Evolutionary conservation across 2,888 invertebrate species (phyloP).

Genomic region (Argyra leucocephala): DNA sequence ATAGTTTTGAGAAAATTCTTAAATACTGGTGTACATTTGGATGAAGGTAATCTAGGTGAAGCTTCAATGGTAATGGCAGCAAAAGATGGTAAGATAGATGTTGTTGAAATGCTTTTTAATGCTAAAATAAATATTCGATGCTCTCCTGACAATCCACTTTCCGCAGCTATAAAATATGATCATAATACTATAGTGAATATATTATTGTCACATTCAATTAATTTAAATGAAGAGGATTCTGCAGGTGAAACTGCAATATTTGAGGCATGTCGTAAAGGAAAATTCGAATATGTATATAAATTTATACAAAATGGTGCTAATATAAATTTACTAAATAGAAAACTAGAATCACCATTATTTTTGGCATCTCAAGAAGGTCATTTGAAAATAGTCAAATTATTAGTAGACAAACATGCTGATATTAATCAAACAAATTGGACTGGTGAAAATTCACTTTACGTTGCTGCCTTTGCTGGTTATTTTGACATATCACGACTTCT

Average conservation of each 20-base stretch:
- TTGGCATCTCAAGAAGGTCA: slow-evolving; percentile 12
- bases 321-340: slow-evolving; percentile 4
- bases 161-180: slow-evolving; percentile 16
- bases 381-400: slow-evolving; percentile 14
- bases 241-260: slow-evolving; percentile 24
- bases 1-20: background rate
- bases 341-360: slow-evolving; percentile 12
- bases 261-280: slow-evolving; percentile 21
- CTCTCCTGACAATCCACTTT: slow-evolving; percentile 10
- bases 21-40: slow-evolving; percentile 12
- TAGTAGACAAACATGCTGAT: slow-evolving; percentile 9
- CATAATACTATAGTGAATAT: slow-evolving; percentile 15
- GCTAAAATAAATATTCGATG: slow-evolving; percentile 20
- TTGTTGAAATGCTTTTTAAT: slow-evolving; percentile 21
- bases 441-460: slow-evolving; percentile 2
- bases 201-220: slow-evolving; percentile 18
- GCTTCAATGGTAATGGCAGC: slow-evolving; percentile 15
- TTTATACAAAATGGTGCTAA: slow-evolving; percentile 15
- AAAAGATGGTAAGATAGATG: slow-evolving; percentile 15
- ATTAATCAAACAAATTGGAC: background rate
- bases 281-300: slow-evolving; percentile 15
- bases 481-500: background rate
- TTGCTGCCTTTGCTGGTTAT: background rate
- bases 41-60: background rate
- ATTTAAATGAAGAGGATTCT: slow-evolving; percentile 20